Percentiles rank a stretch among this genome's conserved stretches.
Conservation (phyloP, 2,797 vertebrate species). For the Thalassophryne amazonica region DNA sequence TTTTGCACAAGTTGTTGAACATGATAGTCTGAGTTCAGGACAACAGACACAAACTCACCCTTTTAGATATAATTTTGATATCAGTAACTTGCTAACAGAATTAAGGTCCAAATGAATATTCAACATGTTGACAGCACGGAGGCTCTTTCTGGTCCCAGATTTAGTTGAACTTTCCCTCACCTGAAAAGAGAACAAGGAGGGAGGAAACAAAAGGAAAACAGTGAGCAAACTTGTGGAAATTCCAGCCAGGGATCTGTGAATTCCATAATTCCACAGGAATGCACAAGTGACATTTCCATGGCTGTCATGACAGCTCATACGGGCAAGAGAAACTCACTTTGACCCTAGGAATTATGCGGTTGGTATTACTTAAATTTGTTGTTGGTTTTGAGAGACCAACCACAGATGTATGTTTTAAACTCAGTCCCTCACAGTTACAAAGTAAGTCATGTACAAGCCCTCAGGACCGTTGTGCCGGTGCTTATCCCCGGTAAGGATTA, state of each 20-base stretch:
- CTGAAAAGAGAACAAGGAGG: slow-evolving; percentile 54
- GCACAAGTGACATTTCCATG: slow-evolving; percentile 38
- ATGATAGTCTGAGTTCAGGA: slow-evolving; percentile 15
- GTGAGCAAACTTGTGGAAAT: slow-evolving; percentile 48
- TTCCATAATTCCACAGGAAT: slow-evolving; percentile 69
- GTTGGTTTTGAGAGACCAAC: slow-evolving; percentile 2
- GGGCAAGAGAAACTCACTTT: slow-evolving; percentile 15
- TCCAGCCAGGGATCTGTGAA: slow-evolving; percentile 62
- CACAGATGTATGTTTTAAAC: not conserved
- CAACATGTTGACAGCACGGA: slow-evolving; percentile 26
- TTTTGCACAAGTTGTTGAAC: slow-evolving; percentile 15
- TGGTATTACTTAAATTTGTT: slow-evolving; percentile 25
- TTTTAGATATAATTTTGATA: slow-evolving; percentile 1
- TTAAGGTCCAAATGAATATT: not conserved
- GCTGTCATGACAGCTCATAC: slow-evolving; percentile 44
- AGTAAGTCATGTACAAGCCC: too few species aligned
- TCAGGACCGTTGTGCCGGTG: too few species aligned
- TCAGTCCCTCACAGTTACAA: too few species aligned
- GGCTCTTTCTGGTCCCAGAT: slow-evolving; percentile 50
- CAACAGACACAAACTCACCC: slow-evolving; percentile 2
- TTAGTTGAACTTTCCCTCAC: slow-evolving; percentile 68
- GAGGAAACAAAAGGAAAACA: slow-evolving; percentile 37
- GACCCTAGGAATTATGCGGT: not conserved
- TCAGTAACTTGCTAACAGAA: not conserved
- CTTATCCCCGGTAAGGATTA: too few species aligned